A percentile compares a stretch with the other conserved stretches of the same genome.
phyloP scores from a whole-genome alignment of 2,888 invertebrate species.

The Andrena bucephala region DNA sequence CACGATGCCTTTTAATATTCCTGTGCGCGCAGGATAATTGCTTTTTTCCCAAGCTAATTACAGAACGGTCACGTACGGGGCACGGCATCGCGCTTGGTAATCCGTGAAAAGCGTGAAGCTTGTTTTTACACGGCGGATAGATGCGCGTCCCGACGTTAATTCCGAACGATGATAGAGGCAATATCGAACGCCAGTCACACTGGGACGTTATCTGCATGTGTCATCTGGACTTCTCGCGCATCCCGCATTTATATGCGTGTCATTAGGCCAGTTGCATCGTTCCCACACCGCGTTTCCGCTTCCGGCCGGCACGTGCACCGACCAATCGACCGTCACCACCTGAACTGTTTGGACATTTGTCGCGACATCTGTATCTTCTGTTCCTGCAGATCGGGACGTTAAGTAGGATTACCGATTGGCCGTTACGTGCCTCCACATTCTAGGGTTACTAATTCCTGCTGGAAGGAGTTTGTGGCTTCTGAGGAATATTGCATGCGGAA shows the following conservation, averaged over 20 bases:
- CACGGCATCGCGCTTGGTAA: background rate
- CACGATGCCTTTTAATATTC: background rate
- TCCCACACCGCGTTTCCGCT: constrained; percentile 81
- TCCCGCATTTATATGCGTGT: constrained; percentile 79
- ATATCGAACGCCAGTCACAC: constrained; percentile 67
- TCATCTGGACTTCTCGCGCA: constrained; percentile 73
- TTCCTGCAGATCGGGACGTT: constrained; percentile 35
- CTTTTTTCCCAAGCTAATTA: constrained; percentile 12
- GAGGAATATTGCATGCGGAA: background rate
- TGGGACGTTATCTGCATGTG: constrained; percentile 72
- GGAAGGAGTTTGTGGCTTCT: background rate
- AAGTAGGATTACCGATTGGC: constrained; percentile 35
- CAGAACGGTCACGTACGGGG: background rate
- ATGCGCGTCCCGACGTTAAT: constrained; percentile 14
- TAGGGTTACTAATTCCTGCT: background rate
- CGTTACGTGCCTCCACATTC: background rate
- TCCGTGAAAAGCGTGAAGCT: constrained; percentile 22
- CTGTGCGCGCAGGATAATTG: background rate
- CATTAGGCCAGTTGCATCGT: constrained; percentile 78
- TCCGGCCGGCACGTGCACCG: constrained; percentile 79
- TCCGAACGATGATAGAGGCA: constrained; percentile 45
- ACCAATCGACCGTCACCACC: constrained; percentile 68
- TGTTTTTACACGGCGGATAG: constrained; percentile 8
- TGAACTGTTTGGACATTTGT: constrained; percentile 58
- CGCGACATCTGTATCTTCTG: constrained; percentile 61